Percentiles rank a stretch among this genome's conserved stretches.
Evolutionary conservation across 1,140 invertebrate genomes (phyloP).

Genomic region (Drosophila sp.): DNA sequence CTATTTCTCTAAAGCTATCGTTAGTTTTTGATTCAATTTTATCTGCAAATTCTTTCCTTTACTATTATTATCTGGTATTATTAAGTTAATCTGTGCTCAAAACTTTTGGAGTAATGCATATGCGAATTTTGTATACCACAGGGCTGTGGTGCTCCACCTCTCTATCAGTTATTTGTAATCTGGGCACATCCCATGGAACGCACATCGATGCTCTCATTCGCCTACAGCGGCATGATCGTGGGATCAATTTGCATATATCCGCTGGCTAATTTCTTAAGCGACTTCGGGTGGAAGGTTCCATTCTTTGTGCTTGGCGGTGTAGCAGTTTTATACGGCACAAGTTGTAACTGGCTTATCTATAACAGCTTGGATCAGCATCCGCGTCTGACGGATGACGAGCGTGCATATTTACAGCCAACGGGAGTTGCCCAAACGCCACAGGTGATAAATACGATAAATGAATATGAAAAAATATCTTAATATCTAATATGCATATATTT

Average conservation of each 20-base stretch:
- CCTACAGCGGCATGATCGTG: slow-evolving; percentile 69
- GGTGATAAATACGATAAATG: slow-evolving; percentile 11
- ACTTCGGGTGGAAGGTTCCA: slow-evolving; percentile 59
- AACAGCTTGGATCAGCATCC: slow-evolving; percentile 72
- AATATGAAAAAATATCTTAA: background rate
- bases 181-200: slow-evolving; percentile 81
- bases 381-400: slow-evolving; percentile 54
- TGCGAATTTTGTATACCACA: slow-evolving; percentile 13
- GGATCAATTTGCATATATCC: slow-evolving; percentile 69
- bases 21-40: too few species aligned
- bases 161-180: slow-evolving; percentile 73
- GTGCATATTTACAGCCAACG: slow-evolving; percentile 49
- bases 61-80: too few species aligned
- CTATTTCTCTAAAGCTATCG: too few species aligned
- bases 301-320: slow-evolving; percentile 71
- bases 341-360: slow-evolving; percentile 67
- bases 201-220: slow-evolving; percentile 68
- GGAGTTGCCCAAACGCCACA: slow-evolving; percentile 12
- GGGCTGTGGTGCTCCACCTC: slow-evolving; percentile 71
- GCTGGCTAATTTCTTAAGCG: slow-evolving; percentile 62
- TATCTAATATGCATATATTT: background rate
- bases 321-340: slow-evolving; percentile 54
- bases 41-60: too few species aligned
- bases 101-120: background rate
- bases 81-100: too few species aligned